Evolutionary conservation across 2,113 vertebrate genomes (phyloP), one percentile per base, ranked within the genome.

Genomic region (Stictonetta naevosa): DNA sequence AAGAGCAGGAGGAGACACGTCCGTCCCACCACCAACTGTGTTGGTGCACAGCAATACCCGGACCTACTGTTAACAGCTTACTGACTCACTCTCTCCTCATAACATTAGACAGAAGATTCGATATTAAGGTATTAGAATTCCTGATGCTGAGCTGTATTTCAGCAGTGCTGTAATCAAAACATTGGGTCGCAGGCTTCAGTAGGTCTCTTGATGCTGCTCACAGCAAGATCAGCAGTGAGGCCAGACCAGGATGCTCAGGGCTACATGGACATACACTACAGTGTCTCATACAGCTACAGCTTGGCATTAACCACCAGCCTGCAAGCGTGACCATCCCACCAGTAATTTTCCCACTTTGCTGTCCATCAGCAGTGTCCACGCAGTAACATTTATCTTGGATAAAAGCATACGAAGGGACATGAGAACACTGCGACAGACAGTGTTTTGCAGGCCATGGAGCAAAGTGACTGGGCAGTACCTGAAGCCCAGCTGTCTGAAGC

Each of bases 201-300:
- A 8, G 0, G 2, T 55, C 29, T 48, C 48, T 18, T 33, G 21
- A 29, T 16, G 5, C 17, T 63, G 31, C 42, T 74, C 42, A 52
- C 18, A 29, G 67, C 8, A 42, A 19, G 6, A 40, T 33, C 22
- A 86, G 12, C 66, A 42, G 2, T 4, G n/a, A 64, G 14, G 10
- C 28, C 66, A 72, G 53, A n/a, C 13, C n/a, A 60, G 36, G 55
- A 71, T 28, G 40, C 29, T 76, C 48, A 55, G 14, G 31, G 36
- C 6, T 64, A 83, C 29, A n/a, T 8, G 29, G 5, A n/a, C 1
- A 1, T 4, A 29, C 10, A 13, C 40, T 23, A 31, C 13, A 15
- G 46, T 3, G 8, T n/a, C 0, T 0, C 6, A 59, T 1, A 8
- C 55, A 42, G 26, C 2, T 21, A 55, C 5, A 60, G 13, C 0